Evolutionary conservation across 2,797 vertebrate genomes (phyloP), one percentile per base, ranked within the genome.

Genomic region (Leptoclinus maculatus): DNA sequence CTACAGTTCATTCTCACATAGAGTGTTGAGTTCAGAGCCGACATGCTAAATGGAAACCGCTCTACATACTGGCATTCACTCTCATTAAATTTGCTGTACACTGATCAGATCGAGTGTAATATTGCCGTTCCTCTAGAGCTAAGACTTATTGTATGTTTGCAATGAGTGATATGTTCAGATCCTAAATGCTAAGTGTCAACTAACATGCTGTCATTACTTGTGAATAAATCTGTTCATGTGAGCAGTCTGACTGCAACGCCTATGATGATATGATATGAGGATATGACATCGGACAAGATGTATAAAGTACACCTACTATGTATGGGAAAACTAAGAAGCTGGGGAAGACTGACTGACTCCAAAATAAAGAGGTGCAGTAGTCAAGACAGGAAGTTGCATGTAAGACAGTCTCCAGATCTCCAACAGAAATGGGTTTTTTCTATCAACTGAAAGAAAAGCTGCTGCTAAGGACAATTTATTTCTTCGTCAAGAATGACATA

Each of bases 71-170:
- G 29, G 17, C 54, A 36, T 63, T 65, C 45, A 19, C 38, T 65
- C 32, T 27, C 27, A 29, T 60, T 76, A 49, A 38, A 72, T 79
- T 32, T 71, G 23, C 71, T 53, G 16, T 23, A 16, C 36, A 62
- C 32, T 34, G 36, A 75, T 79, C 71, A 36, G 57, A 59, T 67
- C 29, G 27, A 47, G 49, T 34, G 60, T 29, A 43, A 58, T 23
- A 59, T 11, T 32, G 29, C 29, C 29, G 29, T 32, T 32, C 29
- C 29, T 32, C 29, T 5, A 32, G 29, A 32, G 29, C 29, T 5
- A 32, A 34, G 63, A 63, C 83, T 76, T 62, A 67, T 62, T 57
- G 21, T 6, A 51, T 41, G 64, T 79, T 80, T 78, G 65, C 21
- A 23, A 53, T 58, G 65, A 66, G 36, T 34, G 62, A 74, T 54